Percentiles rank a stretch among this genome's conserved stretches.
Evolutionary conservation across 2,888 invertebrate species (phyloP).

Genomic region (Gibbula magus): DNA sequence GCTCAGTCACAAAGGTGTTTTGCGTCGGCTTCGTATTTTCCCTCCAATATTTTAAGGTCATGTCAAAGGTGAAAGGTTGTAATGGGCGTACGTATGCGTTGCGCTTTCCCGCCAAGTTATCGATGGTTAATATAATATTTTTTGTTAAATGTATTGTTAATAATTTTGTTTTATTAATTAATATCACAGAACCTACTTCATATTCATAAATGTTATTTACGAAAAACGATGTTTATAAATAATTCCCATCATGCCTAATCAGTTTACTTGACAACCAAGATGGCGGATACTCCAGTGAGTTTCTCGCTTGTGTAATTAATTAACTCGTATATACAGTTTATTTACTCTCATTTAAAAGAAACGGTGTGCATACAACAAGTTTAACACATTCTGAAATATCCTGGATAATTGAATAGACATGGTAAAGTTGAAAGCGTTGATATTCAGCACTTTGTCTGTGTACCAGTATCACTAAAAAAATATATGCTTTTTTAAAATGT

Average conservation of each 20-base stretch:
- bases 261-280: constrained; percentile 63
- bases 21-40: neutral
- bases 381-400: neutral
- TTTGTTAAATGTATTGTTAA: too few species aligned
- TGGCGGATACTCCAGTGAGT: constrained; percentile 64
- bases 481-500: too few species aligned
- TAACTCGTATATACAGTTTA: neutral
- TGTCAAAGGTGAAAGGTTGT: neutral
- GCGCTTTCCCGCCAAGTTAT: too few species aligned
- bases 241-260: constrained; percentile 21
- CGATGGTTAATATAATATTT: too few species aligned
- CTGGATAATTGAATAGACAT: too few species aligned
- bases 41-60: constrained; percentile 7
- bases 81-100: neutral
- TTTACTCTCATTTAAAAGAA: neutral
- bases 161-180: too few species aligned
- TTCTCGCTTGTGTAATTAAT: neutral
- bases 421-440: too few species aligned
- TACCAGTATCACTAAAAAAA: too few species aligned
- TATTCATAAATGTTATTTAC: neutral
- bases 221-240: neutral
- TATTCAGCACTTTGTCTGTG: too few species aligned
- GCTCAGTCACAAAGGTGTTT: neutral
- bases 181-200: too few species aligned
- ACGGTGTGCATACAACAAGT: neutral